Conservation (phyloP, 2,888 invertebrate genomes). For the Frankliniella fusca region DNA sequence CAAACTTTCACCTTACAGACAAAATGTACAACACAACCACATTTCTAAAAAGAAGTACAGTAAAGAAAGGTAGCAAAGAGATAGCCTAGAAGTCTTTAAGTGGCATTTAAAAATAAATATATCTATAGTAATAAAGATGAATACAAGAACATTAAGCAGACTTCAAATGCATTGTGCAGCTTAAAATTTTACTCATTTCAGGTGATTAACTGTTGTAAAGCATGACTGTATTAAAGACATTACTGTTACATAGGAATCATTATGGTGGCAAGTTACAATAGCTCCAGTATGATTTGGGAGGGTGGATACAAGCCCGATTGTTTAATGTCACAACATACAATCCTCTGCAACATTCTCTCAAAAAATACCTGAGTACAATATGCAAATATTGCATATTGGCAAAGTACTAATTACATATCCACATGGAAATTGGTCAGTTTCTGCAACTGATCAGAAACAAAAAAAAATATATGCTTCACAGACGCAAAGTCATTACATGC, state of each 20-base stretch:
- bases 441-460: neutral
- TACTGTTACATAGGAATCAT: neutral
- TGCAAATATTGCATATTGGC: neutral
- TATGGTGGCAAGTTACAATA: neutral
- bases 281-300: neutral
- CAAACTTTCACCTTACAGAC: too few species aligned
- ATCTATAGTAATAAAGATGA: neutral
- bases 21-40: too few species aligned
- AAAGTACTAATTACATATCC: neutral
- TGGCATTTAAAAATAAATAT: neutral
- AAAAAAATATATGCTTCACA: neutral
- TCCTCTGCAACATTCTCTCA: neutral
- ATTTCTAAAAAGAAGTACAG: too few species aligned
- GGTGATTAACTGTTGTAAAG: neutral
- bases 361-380: too few species aligned
- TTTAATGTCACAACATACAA: neutral
- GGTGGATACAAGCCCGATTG: neutral
- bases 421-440: neutral
- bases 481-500: neutral
- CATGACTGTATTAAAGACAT: neutral
- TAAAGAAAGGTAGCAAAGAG: too few species aligned
- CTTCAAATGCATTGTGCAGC: neutral
- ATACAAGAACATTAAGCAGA: neutral
- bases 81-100: constrained; percentile 5
- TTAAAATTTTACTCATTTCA: neutral